These are phyloP conservation scores for Aphodius granarius DNA, from an alignment of 2,888 invertebrate species.

Conservation along the genomic window DNA sequence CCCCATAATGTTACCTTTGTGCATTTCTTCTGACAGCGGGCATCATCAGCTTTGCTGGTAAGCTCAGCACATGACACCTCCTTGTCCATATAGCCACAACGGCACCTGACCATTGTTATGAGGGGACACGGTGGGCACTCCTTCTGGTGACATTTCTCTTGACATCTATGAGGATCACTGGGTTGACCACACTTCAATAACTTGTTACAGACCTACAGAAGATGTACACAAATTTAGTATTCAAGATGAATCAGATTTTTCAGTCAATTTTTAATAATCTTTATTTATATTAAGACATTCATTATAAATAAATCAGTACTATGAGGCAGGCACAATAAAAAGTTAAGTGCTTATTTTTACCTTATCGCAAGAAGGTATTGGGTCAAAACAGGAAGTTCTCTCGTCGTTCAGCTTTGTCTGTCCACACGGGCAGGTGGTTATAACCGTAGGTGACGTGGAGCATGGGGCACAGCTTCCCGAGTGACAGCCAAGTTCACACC, in stretches of 20 bases:
- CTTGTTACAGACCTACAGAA: slow-evolving; percentile 61
- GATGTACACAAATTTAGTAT: slow-evolving; percentile 25
- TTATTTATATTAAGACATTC: background rate
- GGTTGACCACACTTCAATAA: slow-evolving; percentile 69
- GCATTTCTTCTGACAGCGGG: slow-evolving; percentile 87
- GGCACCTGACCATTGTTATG: slow-evolving; percentile 75
- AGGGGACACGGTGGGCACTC: slow-evolving; percentile 78
- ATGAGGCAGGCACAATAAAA: background rate
- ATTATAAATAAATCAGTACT: background rate
- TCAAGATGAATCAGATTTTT: background rate
- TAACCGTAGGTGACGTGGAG: slow-evolving; percentile 59
- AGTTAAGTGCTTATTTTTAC: slow-evolving; percentile 41
- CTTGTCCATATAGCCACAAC: slow-evolving; percentile 83
- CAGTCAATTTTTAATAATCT: background rate
- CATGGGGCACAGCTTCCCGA: slow-evolving; percentile 68
- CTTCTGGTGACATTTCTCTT: slow-evolving; percentile 68
- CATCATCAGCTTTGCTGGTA: slow-evolving; percentile 70
- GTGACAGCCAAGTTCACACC: slow-evolving; percentile 70
- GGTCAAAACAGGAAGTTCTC: slow-evolving; percentile 75
- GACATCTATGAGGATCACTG: slow-evolving; percentile 69
- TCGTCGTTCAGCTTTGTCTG: slow-evolving; percentile 57
- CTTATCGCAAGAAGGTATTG: slow-evolving; percentile 79
- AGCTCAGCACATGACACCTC: slow-evolving; percentile 77
- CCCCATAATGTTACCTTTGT: slow-evolving; percentile 64
- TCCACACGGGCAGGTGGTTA: slow-evolving; percentile 78